Evolutionary conservation across 2,797 vertebrate genomes (phyloP), one percentile per base, ranked within the genome.

Genomic region (Apogon hyalosoma): DNA sequence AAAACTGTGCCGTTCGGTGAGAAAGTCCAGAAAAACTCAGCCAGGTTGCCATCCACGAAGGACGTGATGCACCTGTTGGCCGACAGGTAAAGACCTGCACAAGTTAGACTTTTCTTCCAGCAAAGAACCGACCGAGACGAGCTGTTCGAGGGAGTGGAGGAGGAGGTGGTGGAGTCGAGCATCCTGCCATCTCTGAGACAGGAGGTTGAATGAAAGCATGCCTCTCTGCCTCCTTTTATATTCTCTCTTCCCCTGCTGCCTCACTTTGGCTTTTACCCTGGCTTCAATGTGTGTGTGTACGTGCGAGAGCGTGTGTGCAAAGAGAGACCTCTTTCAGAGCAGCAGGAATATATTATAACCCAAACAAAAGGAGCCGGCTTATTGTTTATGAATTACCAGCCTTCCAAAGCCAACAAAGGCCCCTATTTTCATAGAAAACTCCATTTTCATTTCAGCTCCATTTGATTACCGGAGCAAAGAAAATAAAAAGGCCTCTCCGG

Each of bases 361-460:
- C 93, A 94, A 95, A 98, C 96, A 99, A 98, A 97, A 95, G 96
- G 93, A 93, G 74, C 62, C 21, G 89, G 93, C 93, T 95, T 97
- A 98, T 98, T 98, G 97, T 98, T 98, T 98, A 97, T 98, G 96
- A 98, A 98, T 98, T 97, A 98, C 96, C 95, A 97, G 96, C 95
- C 95, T 96, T 94, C 94, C 80, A 87, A 88, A 94, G 93, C 94
- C 95, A 97, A 98, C 97, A 98, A 99, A 97, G 95, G 95, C 93
- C 79, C 75, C 83, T 95, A 96, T 98, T 98, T 98, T 98, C 96
- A 97, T 97, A 96, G 95, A 98, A 98, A 98, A 96, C 95, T 95
- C 90, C 76, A 87, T 97, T 99, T 98, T 97, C 96, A 97, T 97
- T 98, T 97, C 95, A 95, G 96, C 96, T 97, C 94, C 96, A 96